These are phyloP conservation scores for Poecilobothrus nobilitatus DNA, from an alignment of 2,888 invertebrate species.

Conservation along the genomic window DNA sequence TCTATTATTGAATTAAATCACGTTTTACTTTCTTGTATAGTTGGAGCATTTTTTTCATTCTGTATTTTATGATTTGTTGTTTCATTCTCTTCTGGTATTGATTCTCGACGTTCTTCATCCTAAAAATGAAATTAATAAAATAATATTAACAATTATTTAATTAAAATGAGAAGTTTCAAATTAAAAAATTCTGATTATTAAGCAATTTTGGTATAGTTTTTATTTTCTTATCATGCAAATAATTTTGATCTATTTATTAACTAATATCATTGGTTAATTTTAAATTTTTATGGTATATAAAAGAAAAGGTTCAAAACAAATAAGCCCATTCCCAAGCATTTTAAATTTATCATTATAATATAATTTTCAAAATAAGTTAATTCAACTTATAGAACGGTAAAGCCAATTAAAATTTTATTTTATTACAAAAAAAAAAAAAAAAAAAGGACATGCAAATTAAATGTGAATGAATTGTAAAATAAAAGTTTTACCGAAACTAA, in stretches of 20 bases:
- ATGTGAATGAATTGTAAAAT: background rate
- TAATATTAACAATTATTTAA: background rate
- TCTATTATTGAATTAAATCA: background rate
- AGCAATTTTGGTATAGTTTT: background rate
- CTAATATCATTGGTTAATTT: too few species aligned
- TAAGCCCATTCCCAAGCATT: too few species aligned
- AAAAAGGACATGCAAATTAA: too few species aligned
- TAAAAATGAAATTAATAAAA: constrained; percentile 22
- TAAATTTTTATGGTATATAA: too few species aligned
- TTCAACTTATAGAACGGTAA: background rate
- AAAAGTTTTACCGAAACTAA: constrained; percentile 37
- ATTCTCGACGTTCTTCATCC: constrained; percentile 48
- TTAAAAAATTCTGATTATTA: background rate
- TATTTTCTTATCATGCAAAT: too few species aligned
- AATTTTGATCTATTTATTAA: too few species aligned
- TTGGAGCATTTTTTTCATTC: background rate
- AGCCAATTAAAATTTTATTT: background rate
- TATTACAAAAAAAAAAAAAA: too few species aligned
- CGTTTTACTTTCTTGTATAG: constrained; percentile 4
- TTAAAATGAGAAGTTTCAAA: background rate
- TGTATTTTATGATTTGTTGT: constrained; percentile 20
- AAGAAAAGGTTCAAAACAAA: too few species aligned
- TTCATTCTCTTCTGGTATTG: constrained; percentile 54
- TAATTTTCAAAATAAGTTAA: too few species aligned
- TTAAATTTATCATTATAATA: too few species aligned